Evolutionary conservation across 2,113 vertebrate species (phyloP).

Genomic region (Myanophis thanlyinensis): DNA sequence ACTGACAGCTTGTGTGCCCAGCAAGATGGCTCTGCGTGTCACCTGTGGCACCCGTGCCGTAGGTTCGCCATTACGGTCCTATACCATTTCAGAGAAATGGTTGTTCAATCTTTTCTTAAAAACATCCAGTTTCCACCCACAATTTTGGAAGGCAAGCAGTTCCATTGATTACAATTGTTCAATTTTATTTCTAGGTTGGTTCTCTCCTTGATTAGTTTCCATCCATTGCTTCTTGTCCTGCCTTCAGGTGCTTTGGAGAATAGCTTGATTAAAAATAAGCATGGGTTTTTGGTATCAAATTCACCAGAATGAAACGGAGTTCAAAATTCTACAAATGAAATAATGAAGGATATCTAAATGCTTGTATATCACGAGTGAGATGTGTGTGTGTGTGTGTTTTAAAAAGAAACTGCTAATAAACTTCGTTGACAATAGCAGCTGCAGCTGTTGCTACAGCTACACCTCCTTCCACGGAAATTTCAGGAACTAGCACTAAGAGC

Average conservation of each 20-base stretch:
- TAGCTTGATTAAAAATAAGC: neutral
- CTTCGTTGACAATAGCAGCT: neutral
- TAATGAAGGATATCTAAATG: neutral
- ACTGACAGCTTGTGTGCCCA: too few species aligned
- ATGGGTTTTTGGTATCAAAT: neutral
- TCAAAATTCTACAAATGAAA: neutral
- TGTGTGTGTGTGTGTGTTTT: neutral
- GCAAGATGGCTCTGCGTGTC: too few species aligned
- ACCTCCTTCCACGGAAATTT: neutral
- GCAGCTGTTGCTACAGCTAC: neutral
- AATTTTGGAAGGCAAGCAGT: neutral
- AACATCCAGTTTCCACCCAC: neutral
- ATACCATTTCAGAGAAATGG: too few species aligned
- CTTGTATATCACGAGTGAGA: neutral
- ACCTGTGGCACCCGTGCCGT: too few species aligned
- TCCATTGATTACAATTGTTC: neutral
- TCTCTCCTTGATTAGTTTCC: neutral
- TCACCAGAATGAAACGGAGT: neutral
- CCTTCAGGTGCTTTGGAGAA: neutral
- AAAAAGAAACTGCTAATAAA: neutral
- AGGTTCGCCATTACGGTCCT: too few species aligned
- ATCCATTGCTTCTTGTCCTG: neutral
- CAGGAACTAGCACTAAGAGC: neutral
- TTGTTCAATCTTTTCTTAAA: neutral
- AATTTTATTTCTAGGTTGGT: neutral